Percentiles rank a stretch among this genome's conserved stretches.
These are phyloP conservation scores for Tokudaia tokunoshimensis DNA, from an alignment of 2,797 vertebrate species.

Conservation along the genomic window DNA sequence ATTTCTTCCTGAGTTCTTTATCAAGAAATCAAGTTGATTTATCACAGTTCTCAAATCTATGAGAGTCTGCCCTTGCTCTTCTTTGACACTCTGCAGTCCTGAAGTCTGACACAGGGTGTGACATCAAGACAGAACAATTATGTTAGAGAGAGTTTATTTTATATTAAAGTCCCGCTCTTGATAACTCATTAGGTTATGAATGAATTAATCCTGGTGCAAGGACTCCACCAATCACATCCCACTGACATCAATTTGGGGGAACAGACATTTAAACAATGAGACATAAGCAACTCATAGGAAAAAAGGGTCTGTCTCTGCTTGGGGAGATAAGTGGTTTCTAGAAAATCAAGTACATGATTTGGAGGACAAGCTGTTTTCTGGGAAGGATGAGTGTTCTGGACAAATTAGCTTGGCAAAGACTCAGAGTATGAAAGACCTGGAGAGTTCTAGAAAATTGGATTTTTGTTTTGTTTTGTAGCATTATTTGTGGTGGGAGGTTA, in stretches of 20 bases:
- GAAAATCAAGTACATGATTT: background rate
- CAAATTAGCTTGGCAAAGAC: background rate
- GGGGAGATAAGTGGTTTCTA: background rate
- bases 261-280: background rate
- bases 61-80: background rate
- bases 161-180: background rate
- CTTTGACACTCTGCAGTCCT: background rate
- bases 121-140: background rate
- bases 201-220: background rate
- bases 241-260: background rate
- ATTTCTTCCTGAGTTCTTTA: background rate
- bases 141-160: background rate
- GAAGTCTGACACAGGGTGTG: background rate
- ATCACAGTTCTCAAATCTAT: background rate
- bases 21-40: background rate
- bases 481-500: background rate
- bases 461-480: slow-evolving; percentile 5
- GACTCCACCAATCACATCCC: background rate
- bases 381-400: background rate
- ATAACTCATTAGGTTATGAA: background rate
- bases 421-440: background rate
- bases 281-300: background rate
- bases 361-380: background rate
- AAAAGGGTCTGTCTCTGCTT: background rate
- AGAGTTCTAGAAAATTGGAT: background rate